A percentile compares a stretch with the other conserved stretches of the same genome.
Conservation (phyloP, 2,888 invertebrate genomes). For the Sinotaia quadrata region DNA sequence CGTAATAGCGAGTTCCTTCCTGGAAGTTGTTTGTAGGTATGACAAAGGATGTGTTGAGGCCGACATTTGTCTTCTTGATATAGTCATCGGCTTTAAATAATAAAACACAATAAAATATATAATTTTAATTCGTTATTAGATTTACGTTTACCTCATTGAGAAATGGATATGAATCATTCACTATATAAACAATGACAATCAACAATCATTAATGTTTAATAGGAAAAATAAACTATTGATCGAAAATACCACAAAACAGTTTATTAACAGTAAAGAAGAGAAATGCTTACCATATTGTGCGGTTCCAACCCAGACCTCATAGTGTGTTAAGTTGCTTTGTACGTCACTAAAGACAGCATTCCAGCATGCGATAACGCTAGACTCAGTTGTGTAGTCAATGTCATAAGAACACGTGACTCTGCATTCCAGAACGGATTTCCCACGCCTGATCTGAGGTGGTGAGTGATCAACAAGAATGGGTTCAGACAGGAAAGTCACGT, state of each 20-base stretch:
- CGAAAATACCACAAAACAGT: no score
- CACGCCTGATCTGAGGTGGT: constrained; percentile 35
- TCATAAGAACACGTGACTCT: constrained; percentile 37
- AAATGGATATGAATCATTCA: no score
- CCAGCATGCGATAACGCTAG: constrained; percentile 46
- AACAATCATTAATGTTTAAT: no score
- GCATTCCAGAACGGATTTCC: constrained; percentile 36
- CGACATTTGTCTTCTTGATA: constrained; percentile 25
- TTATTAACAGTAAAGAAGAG: no score
- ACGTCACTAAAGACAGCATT: constrained; percentile 37
- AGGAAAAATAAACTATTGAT: no score
- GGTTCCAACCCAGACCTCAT: constrained; percentile 37
- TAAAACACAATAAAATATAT: no score
- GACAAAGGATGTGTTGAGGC: constrained; percentile 31
- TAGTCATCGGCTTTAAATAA: constrained; percentile 34
- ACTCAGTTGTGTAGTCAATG: constrained; percentile 41
- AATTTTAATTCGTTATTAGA: no score
- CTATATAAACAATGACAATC: no score
- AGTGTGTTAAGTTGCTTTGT: constrained; percentile 34
- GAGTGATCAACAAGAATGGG: constrained; percentile 38
- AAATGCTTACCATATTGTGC: constrained; percentile 33
- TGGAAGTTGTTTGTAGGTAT: constrained; percentile 29
- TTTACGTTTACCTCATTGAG: no score
- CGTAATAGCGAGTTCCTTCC: constrained; percentile 34
- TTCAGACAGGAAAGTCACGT: constrained; percentile 29